Evolutionary conservation across 2,797 vertebrate genomes (phyloP).

Genomic region (Periophthalmus magnuspinnatus): DNA sequence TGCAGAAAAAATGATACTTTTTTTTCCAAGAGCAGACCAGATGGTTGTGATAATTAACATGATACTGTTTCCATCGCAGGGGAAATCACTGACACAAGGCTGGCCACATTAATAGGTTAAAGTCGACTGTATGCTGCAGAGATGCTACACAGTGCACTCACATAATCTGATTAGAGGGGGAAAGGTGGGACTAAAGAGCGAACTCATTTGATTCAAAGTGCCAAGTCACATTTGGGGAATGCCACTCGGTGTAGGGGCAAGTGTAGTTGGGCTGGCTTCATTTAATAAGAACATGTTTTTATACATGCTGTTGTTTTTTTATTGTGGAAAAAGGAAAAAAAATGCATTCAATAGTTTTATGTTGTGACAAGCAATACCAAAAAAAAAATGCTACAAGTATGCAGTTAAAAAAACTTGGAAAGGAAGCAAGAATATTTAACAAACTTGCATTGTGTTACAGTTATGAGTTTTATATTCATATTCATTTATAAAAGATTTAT

Average conservation of each 20-base stretch:
- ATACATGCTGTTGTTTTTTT: not conserved
- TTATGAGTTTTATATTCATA: too few species aligned
- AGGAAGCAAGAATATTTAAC: not conserved
- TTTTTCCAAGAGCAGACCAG: slow-evolving; percentile 72
- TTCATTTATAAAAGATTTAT: too few species aligned
- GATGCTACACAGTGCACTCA: slow-evolving; percentile 65
- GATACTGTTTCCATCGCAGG: slow-evolving; percentile 82
- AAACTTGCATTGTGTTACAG: not conserved
- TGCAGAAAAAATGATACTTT: slow-evolving; percentile 69
- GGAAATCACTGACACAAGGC: slow-evolving; percentile 83
- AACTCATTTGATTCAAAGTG: slow-evolving; percentile 78
- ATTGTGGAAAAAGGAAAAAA: not conserved
- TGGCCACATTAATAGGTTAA: slow-evolving; percentile 82
- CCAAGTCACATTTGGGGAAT: slow-evolving; percentile 73
- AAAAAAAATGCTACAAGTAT: not conserved
- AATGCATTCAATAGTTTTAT: not conserved
- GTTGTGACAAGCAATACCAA: not conserved
- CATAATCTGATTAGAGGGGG: slow-evolving; percentile 73
- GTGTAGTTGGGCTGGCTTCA: slow-evolving; percentile 45
- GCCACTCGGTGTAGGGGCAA: slow-evolving; percentile 55
- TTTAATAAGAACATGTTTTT: slow-evolving; percentile 39
- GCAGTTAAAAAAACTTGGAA: not conserved
- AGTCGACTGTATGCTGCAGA: slow-evolving; percentile 73
- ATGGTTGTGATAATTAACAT: slow-evolving; percentile 88
- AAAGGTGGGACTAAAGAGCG: slow-evolving; percentile 74